Conservation (phyloP, 2,888 invertebrate genomes). For the Odiellus spinosus region DNA sequence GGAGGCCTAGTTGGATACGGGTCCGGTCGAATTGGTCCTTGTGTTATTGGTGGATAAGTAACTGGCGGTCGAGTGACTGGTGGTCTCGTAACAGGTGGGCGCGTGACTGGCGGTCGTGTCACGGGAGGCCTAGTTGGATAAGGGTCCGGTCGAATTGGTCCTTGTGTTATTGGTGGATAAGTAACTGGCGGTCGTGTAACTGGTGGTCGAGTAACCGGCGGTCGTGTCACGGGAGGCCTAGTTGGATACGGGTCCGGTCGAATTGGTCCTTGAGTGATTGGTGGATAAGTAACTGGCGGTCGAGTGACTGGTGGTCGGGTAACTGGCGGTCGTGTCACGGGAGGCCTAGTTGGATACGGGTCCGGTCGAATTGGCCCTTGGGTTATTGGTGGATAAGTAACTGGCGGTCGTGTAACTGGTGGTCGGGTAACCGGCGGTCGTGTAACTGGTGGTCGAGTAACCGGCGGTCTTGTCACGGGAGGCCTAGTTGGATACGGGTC, state of each 20-base stretch:
- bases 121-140: neutral
- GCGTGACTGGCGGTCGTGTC: neutral
- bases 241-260: neutral
- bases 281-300: neutral
- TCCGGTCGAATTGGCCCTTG: neutral
- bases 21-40: neutral
- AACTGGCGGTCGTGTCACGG: neutral
- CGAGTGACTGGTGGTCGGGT: neutral
- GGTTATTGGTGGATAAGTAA: neutral
- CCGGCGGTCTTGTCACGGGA: neutral
- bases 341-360: neutral
- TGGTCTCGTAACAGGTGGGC: neutral
- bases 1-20: neutral
- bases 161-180: neutral
- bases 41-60: neutral
- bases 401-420: neutral
- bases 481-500: neutral
- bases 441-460: neutral
- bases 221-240: neutral
- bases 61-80: neutral
- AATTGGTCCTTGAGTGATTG: neutral
- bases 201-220: neutral
- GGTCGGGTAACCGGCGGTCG: neutral
- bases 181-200: neutral
- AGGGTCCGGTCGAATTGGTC: neutral